Percentiles rank a stretch among this genome's conserved stretches.
Evolutionary conservation across 1,140 invertebrate species (phyloP).

Genomic region (Rhagoletis zephyria): DNA sequence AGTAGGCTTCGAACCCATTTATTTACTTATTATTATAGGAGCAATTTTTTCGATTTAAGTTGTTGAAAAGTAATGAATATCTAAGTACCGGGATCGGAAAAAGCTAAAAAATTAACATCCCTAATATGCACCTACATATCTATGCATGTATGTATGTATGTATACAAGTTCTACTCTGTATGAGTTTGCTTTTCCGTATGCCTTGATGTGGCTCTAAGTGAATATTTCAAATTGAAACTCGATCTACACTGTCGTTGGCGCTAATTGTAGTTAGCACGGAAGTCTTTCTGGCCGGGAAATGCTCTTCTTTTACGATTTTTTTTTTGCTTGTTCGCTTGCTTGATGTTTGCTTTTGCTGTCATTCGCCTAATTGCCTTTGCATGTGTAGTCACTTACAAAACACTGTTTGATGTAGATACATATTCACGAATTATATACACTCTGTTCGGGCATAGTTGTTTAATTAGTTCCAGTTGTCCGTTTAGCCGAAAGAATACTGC

Average conservation of each 20-base stretch:
- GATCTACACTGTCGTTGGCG: constrained; percentile 16
- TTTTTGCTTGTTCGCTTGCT: neutral
- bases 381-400: neutral
- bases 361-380: constrained; percentile 46
- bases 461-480: constrained; percentile 29
- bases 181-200: neutral
- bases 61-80: too few relatives aligned
- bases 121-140: too few relatives aligned
- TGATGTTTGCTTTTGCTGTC: constrained; percentile 24
- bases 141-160: neutral
- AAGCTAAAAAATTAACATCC: too few relatives aligned
- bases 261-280: neutral
- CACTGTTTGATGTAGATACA: neutral
- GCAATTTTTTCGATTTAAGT: too few relatives aligned
- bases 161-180: too few relatives aligned
- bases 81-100: neutral
- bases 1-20: too few relatives aligned
- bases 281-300: neutral
- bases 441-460: constrained; percentile 29
- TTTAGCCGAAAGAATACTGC: neutral
- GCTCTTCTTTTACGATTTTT: neutral
- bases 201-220: neutral
- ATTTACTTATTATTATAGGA: too few relatives aligned
- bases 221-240: constrained; percentile 46
- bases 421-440: constrained; percentile 7